Evolutionary conservation across 64 coral and sea anemone species (phyloP).

Genomic region (Dendronephthya gigantea): DNA sequence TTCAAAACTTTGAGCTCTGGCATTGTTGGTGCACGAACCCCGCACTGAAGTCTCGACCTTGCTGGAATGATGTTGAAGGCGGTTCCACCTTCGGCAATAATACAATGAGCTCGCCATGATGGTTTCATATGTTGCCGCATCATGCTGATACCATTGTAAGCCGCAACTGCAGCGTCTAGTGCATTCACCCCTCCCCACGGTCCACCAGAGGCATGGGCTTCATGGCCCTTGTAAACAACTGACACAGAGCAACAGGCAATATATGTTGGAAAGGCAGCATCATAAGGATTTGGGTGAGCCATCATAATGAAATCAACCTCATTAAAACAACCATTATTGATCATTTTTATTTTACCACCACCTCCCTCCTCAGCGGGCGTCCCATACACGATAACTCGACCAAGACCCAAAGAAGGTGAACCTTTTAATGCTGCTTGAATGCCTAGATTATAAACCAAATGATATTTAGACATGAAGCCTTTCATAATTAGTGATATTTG

Average conservation of each 20-base stretch:
- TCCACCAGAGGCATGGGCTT: conserved; percentile 28
- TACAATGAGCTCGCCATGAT: conserved; percentile 31
- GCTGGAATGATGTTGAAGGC: conserved; percentile 34
- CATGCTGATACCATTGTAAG: conserved; percentile 39
- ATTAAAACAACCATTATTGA: conserved; percentile 33
- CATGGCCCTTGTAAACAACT: conserved; percentile 28
- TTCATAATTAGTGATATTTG: neutral
- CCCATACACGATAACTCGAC: conserved; percentile 32
- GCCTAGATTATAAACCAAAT: conserved; percentile 2
- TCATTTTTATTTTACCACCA: conserved; percentile 38
- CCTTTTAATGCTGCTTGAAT: conserved; percentile 35
- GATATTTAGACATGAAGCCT: neutral
- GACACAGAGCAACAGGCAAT: conserved; percentile 10
- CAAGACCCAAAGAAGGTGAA: neutral
- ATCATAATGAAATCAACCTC: conserved; percentile 39
- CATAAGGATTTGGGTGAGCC: conserved; percentile 15
- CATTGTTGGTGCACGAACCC: conserved; percentile 23
- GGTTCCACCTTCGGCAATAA: conserved; percentile 35
- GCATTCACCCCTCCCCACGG: conserved; percentile 47
- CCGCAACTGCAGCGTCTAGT: conserved; percentile 32
- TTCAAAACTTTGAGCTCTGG: conserved; percentile 17
- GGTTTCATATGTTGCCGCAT: conserved; percentile 52
- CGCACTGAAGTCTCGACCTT: neutral
- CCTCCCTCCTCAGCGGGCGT: conserved; percentile 53
- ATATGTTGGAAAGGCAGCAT: conserved; percentile 9